Percentiles rank a stretch among this genome's conserved stretches.
Evolutionary conservation across 2,113 vertebrate species (phyloP).

Genomic region (Phoxinus phoxinus): DNA sequence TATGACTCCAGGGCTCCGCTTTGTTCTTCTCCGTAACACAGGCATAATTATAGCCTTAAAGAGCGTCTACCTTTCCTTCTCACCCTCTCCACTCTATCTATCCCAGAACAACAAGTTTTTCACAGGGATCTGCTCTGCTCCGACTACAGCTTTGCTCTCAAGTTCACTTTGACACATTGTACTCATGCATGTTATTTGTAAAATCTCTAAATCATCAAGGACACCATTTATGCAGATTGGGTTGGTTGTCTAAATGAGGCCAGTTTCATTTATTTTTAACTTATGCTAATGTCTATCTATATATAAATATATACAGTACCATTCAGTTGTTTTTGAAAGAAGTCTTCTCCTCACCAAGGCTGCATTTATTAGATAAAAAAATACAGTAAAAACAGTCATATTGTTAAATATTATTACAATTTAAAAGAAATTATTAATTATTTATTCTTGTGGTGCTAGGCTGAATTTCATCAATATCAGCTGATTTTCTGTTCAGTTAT

Average conservation of each 20-base stretch:
- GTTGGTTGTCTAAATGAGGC: not conserved
- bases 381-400: not conserved
- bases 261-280: not conserved
- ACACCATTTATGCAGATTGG: not conserved
- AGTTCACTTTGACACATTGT: not conserved
- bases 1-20: constrained; percentile 77
- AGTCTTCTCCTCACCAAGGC: not conserved
- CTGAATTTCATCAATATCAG: not conserved
- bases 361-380: not conserved
- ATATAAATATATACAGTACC: not conserved
- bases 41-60: constrained; percentile 80
- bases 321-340: not conserved
- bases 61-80: constrained; percentile 67
- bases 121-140: constrained; percentile 44
- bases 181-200: not conserved
- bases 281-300: not conserved
- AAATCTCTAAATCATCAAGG: not conserved
- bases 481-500: too few species aligned
- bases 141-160: not conserved
- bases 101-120: constrained; percentile 60
- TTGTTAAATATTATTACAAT: not conserved
- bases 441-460: not conserved
- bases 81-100: constrained; percentile 60
- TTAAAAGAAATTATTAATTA: not conserved
- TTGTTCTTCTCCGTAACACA: constrained; percentile 76